Conservation (phyloP, 2,888 invertebrate species). For the Hypolimnas misippus region DNA sequence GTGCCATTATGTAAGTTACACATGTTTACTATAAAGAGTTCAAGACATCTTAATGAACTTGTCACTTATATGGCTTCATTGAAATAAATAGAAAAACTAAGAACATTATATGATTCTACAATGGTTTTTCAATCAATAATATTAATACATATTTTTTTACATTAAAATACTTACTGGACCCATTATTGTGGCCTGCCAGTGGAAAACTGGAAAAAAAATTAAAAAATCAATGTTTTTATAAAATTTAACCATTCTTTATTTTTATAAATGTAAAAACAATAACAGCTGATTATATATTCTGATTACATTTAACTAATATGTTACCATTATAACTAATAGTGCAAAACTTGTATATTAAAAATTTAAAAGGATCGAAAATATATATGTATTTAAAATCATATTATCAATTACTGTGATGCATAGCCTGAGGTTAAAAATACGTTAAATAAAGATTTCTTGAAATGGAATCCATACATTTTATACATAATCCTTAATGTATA, state of each 20-base stretch:
- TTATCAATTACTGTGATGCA: neutral
- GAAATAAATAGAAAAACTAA: conserved; percentile 25
- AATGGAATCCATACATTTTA: neutral
- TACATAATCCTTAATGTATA: conserved; percentile 5
- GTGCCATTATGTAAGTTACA: conserved; percentile 33
- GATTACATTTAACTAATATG: neutral
- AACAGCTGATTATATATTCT: conserved; percentile 26
- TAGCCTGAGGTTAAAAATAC: neutral
- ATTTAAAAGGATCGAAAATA: neutral
- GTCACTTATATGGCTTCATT: conserved; percentile 39
- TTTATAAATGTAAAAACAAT: conserved; percentile 44
- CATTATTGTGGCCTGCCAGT: conserved; percentile 99
- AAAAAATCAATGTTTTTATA: conserved; percentile 44
- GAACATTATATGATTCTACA: conserved; percentile 12
- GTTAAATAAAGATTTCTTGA: neutral
- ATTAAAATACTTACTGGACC: conserved; percentile 97
- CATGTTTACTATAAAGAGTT: conserved; percentile 23
- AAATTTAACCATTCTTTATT: conserved; percentile 41
- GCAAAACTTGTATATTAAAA: neutral
- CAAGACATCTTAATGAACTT: conserved; percentile 37
- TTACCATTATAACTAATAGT: neutral
- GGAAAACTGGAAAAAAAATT: conserved; percentile 94
- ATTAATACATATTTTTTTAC: too few relatives aligned
- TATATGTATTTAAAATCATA: neutral
- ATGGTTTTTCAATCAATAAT: too few relatives aligned